Evolutionary conservation across 2,888 invertebrate species (phyloP).

Genomic region (Drosophila barbarae): DNA sequence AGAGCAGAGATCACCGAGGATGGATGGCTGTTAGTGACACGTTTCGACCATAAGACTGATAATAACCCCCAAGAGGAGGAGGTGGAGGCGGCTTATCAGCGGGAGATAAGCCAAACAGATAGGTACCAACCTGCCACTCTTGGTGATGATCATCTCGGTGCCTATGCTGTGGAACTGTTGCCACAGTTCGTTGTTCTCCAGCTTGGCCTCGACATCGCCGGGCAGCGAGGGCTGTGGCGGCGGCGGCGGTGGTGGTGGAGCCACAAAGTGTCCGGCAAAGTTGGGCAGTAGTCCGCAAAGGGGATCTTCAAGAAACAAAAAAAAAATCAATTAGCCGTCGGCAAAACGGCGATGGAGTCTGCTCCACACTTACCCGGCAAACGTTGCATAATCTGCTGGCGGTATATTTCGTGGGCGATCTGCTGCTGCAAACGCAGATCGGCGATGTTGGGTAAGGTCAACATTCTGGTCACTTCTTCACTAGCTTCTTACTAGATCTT

Average conservation of each 20-base stretch:
- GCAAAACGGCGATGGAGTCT: slow-evolving; percentile 17
- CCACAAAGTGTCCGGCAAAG: slow-evolving; percentile 61
- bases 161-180: slow-evolving; percentile 85
- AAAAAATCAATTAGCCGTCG: slow-evolving; percentile 22
- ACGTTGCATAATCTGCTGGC: slow-evolving; percentile 79
- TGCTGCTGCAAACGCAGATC: slow-evolving; percentile 78
- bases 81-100: slow-evolving; percentile 47
- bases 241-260: slow-evolving; percentile 56
- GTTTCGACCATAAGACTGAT: slow-evolving; percentile 21
- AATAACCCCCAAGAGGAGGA: slow-evolving; percentile 12
- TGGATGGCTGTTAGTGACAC: slow-evolving; percentile 35
- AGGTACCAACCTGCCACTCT: slow-evolving; percentile 85
- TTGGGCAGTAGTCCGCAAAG: slow-evolving; percentile 68
- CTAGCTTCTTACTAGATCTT: background rate
- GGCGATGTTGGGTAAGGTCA: slow-evolving; percentile 68
- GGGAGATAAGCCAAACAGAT: slow-evolving; percentile 28
- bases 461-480: slow-evolving; percentile 28
- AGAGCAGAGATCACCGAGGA: slow-evolving; percentile 47
- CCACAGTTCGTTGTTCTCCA: slow-evolving; percentile 86
- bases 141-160: slow-evolving; percentile 91
- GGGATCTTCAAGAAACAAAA: slow-evolving; percentile 64
- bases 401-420: slow-evolving; percentile 77
- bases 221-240: slow-evolving; percentile 73
- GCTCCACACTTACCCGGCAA: slow-evolving; percentile 70
- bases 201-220: slow-evolving; percentile 80